These are phyloP conservation scores for Bryconaethiops microstoma DNA, from an alignment of 2,797 vertebrate genomes.

Conservation along the genomic window DNA sequence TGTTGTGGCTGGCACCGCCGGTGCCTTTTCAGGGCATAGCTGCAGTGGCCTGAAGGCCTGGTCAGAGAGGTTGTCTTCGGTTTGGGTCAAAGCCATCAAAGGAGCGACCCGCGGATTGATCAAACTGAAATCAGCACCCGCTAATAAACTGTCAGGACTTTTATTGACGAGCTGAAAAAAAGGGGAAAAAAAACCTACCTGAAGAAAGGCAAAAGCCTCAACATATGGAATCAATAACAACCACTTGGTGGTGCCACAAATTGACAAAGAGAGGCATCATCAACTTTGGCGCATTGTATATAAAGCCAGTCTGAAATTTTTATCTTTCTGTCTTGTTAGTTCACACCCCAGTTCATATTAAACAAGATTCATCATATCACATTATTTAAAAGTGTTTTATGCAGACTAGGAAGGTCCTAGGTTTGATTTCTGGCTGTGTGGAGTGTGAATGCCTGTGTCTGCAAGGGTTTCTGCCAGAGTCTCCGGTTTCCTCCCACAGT, in stretches of 20 bases:
- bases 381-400: not conserved
- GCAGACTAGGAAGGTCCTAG: too few relatives aligned
- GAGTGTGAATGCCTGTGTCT: too few relatives aligned
- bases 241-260: constrained; percentile 36
- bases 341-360: not conserved
- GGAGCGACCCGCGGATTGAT: constrained; percentile 7
- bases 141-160: constrained; percentile 12
- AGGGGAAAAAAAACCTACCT: not conserved
- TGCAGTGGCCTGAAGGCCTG: not conserved
- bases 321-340: not conserved
- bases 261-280: not conserved
- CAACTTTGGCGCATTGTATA: not conserved
- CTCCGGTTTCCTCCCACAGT: too few relatives aligned
- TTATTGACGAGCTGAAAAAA: not conserved
- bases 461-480: too few relatives aligned
- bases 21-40: constrained; percentile 25
- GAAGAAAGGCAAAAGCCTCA: not conserved
- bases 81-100: not conserved
- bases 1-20: constrained; percentile 50
- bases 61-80: constrained; percentile 2
- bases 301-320: not conserved
- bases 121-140: constrained; percentile 31
- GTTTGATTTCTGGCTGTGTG: too few relatives aligned
- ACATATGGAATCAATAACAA: constrained; percentile 14
- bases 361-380: not conserved